Conservation (phyloP, 2,113 vertebrate genomes). For the Burhinus oedicnemus region DNA sequence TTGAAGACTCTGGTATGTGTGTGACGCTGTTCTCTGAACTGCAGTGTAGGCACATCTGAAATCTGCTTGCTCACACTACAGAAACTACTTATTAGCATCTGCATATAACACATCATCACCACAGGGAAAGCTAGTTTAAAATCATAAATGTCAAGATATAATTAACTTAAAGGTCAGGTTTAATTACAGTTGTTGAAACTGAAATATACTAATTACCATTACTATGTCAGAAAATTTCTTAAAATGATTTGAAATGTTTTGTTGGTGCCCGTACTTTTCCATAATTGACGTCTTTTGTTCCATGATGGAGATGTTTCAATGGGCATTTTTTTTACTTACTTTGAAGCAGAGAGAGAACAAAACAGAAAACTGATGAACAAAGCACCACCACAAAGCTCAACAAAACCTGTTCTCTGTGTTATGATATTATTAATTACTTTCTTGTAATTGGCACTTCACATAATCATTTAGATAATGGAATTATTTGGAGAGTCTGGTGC, state of each 20-base stretch:
- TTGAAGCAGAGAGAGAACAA: constrained; percentile 32
- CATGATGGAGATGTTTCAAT: background rate
- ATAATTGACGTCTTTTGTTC: constrained; percentile 54
- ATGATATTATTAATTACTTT: constrained; percentile 73
- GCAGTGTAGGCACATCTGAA: constrained; percentile 55
- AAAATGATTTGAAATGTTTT: constrained; percentile 71
- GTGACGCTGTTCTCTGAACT: constrained; percentile 1
- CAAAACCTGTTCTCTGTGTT: constrained; percentile 15
- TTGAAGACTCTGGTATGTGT: background rate
- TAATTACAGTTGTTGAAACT: constrained; percentile 83
- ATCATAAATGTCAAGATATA: constrained; percentile 83
- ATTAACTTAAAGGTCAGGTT: constrained; percentile 84
- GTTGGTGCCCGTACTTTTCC: constrained; percentile 33
- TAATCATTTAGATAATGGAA: constrained; percentile 67
- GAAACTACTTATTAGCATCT: constrained; percentile 71
- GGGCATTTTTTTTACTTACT: background rate
- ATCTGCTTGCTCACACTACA: constrained; percentile 60
- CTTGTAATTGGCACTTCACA: constrained; percentile 69
- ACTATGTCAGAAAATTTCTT: constrained; percentile 73
- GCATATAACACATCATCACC: constrained; percentile 66
- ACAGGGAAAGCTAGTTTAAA: constrained; percentile 75
- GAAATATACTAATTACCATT: constrained; percentile 77
- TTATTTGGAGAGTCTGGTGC: constrained; percentile 50
- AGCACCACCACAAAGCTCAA: background rate
- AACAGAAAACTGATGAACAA: constrained; percentile 27